Percentiles rank a stretch among this genome's conserved stretches.
Conservation (phyloP, 2,888 invertebrate genomes). For the Boloria euphrosyne region DNA sequence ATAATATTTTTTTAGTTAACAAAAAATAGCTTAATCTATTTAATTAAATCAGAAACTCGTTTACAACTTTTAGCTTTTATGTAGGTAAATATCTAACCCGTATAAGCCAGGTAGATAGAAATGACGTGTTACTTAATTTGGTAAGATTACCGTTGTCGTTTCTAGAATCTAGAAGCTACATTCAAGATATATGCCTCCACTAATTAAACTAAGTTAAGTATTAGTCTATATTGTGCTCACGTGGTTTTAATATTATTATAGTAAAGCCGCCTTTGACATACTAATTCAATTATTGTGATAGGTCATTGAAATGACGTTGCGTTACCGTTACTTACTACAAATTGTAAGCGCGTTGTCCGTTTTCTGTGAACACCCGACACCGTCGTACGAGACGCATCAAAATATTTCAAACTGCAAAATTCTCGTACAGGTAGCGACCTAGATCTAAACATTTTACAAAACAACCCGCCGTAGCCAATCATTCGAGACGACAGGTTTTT, state of each 20-base stretch:
- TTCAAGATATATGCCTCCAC: neutral
- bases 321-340: conserved; percentile 21
- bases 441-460: conserved; percentile 51
- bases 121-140: conserved; percentile 2
- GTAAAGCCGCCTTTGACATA: conserved; percentile 5
- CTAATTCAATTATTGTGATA: conserved; percentile 24
- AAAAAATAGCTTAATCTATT: neutral
- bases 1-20: neutral
- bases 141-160: conserved; percentile 5
- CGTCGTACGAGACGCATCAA: neutral
- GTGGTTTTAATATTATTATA: conserved; percentile 1
- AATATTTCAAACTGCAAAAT: conserved; percentile 18
- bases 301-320: conserved; percentile 13
- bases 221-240: neutral
- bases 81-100: neutral
- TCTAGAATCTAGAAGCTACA: neutral
- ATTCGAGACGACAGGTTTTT: conserved; percentile 61
- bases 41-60: neutral
- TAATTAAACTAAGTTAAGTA: neutral
- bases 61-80: neutral
- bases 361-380: neutral
- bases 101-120: conserved; percentile 4
- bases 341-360: neutral
- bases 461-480: conserved; percentile 50
- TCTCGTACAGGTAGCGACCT: conserved; percentile 48